Percentiles rank a stretch among this genome's conserved stretches.
Conservation (phyloP, 2,113 vertebrate genomes). For the Himantopus leucocephalus region DNA sequence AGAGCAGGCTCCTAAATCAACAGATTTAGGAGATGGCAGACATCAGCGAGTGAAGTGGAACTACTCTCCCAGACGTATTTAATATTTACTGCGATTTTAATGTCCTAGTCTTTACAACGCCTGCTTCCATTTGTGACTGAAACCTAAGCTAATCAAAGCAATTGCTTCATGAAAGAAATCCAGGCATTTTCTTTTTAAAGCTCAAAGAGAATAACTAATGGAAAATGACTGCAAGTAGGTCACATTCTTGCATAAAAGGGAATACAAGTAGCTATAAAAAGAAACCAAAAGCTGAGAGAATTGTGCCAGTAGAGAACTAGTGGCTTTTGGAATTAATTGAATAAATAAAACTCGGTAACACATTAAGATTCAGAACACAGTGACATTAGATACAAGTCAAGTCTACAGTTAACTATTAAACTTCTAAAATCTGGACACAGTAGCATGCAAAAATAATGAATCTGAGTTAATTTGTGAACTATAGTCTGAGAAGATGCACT, state of each 20-base stretch:
- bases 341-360: slow-evolving; percentile 12
- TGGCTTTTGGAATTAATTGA: background rate
- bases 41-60: background rate
- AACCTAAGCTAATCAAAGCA: slow-evolving; percentile 27
- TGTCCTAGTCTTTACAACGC: background rate
- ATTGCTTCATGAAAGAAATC: background rate
- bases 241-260: slow-evolving; percentile 40
- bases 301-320: slow-evolving; percentile 33
- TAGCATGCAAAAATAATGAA: background rate
- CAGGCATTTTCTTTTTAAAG: background rate
- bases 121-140: background rate
- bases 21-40: background rate
- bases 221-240: slow-evolving; percentile 52
- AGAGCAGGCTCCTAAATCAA: background rate
- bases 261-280: slow-evolving; percentile 44
- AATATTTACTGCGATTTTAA: background rate
- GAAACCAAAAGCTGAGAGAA: slow-evolving; percentile 38
- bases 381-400: background rate
- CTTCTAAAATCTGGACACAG: background rate
- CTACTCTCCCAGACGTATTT: background rate
- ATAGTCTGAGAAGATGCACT: background rate
- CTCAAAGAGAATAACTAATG: slow-evolving; percentile 45
- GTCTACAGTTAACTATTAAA: background rate
- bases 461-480: background rate
- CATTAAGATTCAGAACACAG: slow-evolving; percentile 37